Percentiles rank a stretch among this genome's conserved stretches.
These are phyloP conservation scores for Telenomus remus DNA, from an alignment of 1,140 invertebrate genomes.

Conservation along the genomic window DNA sequence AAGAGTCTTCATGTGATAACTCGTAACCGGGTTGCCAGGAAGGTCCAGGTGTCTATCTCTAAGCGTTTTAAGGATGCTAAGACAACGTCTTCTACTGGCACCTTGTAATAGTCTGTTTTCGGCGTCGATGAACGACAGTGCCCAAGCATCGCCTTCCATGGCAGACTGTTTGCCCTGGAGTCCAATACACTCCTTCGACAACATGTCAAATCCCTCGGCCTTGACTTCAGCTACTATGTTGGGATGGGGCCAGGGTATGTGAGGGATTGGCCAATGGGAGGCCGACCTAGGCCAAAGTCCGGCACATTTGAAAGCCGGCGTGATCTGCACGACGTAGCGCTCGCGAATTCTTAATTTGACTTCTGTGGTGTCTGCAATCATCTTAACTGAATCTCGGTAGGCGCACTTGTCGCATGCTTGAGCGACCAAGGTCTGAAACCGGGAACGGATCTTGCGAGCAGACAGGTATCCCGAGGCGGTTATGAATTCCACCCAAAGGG, in stretches of 20 bases:
- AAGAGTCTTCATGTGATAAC: conserved; percentile 96
- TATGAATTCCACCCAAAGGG: conserved; percentile 98
- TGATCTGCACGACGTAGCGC: conserved; percentile 93
- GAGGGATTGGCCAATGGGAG: conserved; percentile 93
- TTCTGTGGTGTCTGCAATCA: conserved; percentile 95
- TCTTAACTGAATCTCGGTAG: conserved; percentile 94
- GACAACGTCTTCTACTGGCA: conserved; percentile 89
- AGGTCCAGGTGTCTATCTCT: conserved; percentile 95
- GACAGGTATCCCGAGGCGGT: conserved; percentile 96
- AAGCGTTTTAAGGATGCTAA: conserved; percentile 95
- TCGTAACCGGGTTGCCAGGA: conserved; percentile 93
- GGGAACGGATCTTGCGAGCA: conserved; percentile 93
- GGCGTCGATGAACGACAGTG: conserved; percentile 94
- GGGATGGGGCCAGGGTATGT: conserved; percentile 94
- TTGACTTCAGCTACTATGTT: conserved; percentile 97
- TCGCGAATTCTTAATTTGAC: conserved; percentile 91
- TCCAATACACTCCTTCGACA: conserved; percentile 93
- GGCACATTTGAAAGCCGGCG: conserved; percentile 95
- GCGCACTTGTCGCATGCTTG: conserved; percentile 96
- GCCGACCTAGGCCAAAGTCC: conserved; percentile 96
- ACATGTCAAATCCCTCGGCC: conserved; percentile 96
- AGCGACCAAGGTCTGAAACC: conserved; percentile 95
- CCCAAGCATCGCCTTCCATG: conserved; percentile 99
- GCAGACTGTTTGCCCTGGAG: conserved; percentile 94
- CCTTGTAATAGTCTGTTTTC: conserved; percentile 94